A percentile compares a stretch with the other conserved stretches of the same genome.
Evolutionary conservation across 2,797 vertebrate species (phyloP).

Genomic region (Poecilia wingei): DNA sequence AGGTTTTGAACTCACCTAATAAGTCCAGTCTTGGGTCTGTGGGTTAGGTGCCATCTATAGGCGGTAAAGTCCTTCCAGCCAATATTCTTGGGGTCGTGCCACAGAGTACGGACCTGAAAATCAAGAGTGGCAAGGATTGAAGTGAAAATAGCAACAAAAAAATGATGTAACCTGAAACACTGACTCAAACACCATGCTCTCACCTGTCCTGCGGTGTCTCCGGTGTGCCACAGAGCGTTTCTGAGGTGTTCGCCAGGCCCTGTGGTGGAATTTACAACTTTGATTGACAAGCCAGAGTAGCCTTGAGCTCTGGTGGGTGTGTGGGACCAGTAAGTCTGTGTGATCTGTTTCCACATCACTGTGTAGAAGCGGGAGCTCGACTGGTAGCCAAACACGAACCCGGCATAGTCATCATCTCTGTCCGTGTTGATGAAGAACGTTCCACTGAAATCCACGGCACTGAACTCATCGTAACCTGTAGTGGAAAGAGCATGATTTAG

Average conservation of each 20-base stretch:
- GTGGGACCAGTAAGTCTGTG: conserved; percentile 96
- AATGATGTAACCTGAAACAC: background rate
- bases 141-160: conserved; percentile 18
- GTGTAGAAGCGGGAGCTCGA: conserved; percentile 98
- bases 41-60: conserved; percentile 97
- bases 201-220: conserved; percentile 96
- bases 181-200: background rate
- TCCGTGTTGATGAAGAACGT: conserved; percentile 99
- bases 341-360: conserved; percentile 99
- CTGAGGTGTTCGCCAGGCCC: conserved; percentile 97
- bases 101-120: conserved; percentile 92
- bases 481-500: conserved; percentile 29
- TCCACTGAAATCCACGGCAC: conserved; percentile 97
- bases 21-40: conserved; percentile 95
- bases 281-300: conserved; percentile 97
- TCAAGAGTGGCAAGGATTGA: conserved; percentile 24
- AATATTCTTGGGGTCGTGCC: conserved; percentile 97
- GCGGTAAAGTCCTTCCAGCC: conserved; percentile 99
- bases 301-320: conserved; percentile 96
- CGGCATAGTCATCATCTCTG: conserved; percentile 97
- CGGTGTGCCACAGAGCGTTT: conserved; percentile 98
- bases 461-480: conserved; percentile 96
- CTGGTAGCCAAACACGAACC: conserved; percentile 98
- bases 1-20: conserved; percentile 86
- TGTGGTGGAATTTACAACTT: conserved; percentile 97